Evolutionary conservation across 2,888 invertebrate species (phyloP), one percentile per base, ranked within the genome.

Genomic region (Hyles lineata): DNA sequence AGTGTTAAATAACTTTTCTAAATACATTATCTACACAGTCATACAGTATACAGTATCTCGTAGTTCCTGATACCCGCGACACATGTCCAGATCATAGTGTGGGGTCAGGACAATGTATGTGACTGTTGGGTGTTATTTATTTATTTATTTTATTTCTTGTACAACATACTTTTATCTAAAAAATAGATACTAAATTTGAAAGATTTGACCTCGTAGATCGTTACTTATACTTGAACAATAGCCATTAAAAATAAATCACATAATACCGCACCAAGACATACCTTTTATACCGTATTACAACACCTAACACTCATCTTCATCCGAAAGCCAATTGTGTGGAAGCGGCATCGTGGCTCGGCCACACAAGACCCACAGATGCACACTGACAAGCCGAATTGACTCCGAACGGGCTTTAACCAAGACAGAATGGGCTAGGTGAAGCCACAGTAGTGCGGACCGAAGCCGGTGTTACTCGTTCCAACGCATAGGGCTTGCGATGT

Each of bases 331-430:
- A 60, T 60, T 60, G 60, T 25, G 60, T 60, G 25, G 25, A 25
- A 60, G 25, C 23, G 60, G 5, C 60, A 60, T 17, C 23, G 25
- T 25, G 25, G 60, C 60, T 23, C 23, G 1, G 60, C 25, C 60
- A 60, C 60, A 25, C 15, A 25, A 59, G 60, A 25, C 60, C n/a
- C 59, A 4, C 59, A 59, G 25, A 55, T 60, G 60, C 25, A 23
- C 25, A 23, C 60, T 25, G 60, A 23, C 25, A 60, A n/a, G 55
- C 19, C 55, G 60, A 60, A 60, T 60, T 60, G 60, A 60, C 25
- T 60, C 60, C 25, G 60, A 60, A 60, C 17, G 60, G 25, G 25
- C 60, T 60, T 60, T 60, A 60, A 60, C 60, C 60, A 60, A 60
- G 60, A 60, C 60, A 60, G 60, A 60, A 17, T 17, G 55, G 55